Base-by-base conservation (phyloP, 2,113 vertebrate species). In the Scartelaos histophorus region DNA sequence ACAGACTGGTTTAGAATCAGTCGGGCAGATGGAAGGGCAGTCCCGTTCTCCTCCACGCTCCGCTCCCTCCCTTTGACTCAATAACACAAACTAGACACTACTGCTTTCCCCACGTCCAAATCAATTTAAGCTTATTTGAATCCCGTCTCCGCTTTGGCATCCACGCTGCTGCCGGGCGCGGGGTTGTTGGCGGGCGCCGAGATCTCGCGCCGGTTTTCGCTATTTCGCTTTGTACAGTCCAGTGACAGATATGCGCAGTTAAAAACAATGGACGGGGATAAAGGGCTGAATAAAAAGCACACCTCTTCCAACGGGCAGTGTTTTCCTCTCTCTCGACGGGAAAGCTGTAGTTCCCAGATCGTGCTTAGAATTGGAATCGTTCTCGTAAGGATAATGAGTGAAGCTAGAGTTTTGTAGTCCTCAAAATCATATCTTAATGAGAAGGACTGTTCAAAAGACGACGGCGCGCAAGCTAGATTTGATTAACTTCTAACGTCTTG, bases 1-100 rank as follows among this genome's bases (percentile, higher is more conserved):
- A 38, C 35, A 29, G 29, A 29, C 29, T 29, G 29, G 29, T 2
- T 2, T 2, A 29, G 29, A 29, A 29, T 2, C 29, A 29, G 24
- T 69, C 82, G 71, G 81, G 75, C 83, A 82, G 85, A 75, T 79
- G 74, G 80, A 25, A 15, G 60, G 71, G 70, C 73, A 73, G 54
- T 76, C 82, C 74, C 75, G 75, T 87, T 86, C 76, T 75, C 78
- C 78, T 74, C 82, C 77, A 82, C 83, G 88, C 85, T 79, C 74
- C 71, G 49, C 72, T 71, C n/a, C 72, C 57, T 66, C 65, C 7
- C 60, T 51, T 79, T 67, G 12, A 81, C 80, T 84, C 79, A 57
- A 60, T 69, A 74, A 71, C 67, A 82, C 58, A 80, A 67, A 64
- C 62, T 86, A 38, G 61, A 17, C 67, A 68, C 68, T 16, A 21